A percentile compares a stretch with the other conserved stretches of the same genome.
Conservation (phyloP, 2,888 invertebrate genomes). For the Lathronympha strigana region DNA sequence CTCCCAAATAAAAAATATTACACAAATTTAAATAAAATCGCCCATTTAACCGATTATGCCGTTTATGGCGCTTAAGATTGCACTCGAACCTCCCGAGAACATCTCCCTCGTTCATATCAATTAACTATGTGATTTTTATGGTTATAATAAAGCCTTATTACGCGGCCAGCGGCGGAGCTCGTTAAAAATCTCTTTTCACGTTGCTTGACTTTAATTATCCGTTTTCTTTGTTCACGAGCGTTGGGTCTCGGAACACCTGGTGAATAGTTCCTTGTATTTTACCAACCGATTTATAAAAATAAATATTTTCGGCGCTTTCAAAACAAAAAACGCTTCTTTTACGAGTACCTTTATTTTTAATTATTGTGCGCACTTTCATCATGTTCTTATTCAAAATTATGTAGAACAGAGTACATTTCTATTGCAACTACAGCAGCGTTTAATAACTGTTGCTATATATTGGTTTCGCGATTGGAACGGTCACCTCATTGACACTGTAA, state of each 20-base stretch:
- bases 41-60: no score
- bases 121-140: conserved; percentile 68
- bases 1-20: no score
- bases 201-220: conserved; percentile 80
- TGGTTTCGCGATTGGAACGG: no score
- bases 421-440: no score
- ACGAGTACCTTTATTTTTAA: conserved; percentile 11
- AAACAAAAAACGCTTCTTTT: no score
- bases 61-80: conserved; percentile 5
- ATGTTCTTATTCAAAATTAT: no score
- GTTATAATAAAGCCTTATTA: conserved; percentile 77
- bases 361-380: not conserved
- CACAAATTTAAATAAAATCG: no score
- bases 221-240: conserved; percentile 76
- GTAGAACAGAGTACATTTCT: no score
- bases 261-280: conserved; percentile 61
- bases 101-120: conserved; percentile 54
- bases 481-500: no score
- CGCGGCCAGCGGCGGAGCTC: conserved; percentile 73
- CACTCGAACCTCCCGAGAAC: conserved; percentile 9
- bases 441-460: no score
- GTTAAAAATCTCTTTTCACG: conserved; percentile 80
- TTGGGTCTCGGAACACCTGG: conserved; percentile 64
- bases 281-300: conserved; percentile 38
- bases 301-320: not conserved